Conservation (phyloP, 2,888 invertebrate species). For the Sepiola atlantica region DNA sequence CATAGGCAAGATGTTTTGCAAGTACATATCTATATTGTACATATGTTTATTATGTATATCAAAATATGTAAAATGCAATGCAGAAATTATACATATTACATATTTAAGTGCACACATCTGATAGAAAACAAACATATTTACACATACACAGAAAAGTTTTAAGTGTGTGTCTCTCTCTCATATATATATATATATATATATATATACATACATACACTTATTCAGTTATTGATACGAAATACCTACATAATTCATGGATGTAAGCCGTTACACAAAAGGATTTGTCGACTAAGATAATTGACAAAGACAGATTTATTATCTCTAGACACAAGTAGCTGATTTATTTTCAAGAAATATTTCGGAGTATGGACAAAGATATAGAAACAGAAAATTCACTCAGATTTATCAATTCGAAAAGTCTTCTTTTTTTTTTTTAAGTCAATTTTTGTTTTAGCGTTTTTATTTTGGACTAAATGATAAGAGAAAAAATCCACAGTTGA, state of each 20-base stretch:
- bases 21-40: no score
- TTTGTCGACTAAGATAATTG: background rate
- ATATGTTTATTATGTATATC: no score
- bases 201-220: background rate
- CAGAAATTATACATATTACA: no score
- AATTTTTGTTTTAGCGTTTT: background rate
- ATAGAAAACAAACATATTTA: no score
- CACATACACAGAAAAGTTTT: no score
- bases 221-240: constrained; percentile 32
- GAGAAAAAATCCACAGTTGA: constrained; percentile 16
- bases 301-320: constrained; percentile 2
- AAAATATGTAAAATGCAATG: no score
- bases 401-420: background rate
- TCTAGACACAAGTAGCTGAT: background rate
- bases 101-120: no score
- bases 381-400: background rate
- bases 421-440: background rate
- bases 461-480: constrained; percentile 10
- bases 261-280: background rate
- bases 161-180: no score
- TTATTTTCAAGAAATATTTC: constrained; percentile 20
- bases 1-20: no score
- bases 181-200: background rate
- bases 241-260: background rate
- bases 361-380: background rate